phyloP scores from a whole-genome alignment of 2,888 invertebrate genomes.

The Pemphredon lugubris region DNA sequence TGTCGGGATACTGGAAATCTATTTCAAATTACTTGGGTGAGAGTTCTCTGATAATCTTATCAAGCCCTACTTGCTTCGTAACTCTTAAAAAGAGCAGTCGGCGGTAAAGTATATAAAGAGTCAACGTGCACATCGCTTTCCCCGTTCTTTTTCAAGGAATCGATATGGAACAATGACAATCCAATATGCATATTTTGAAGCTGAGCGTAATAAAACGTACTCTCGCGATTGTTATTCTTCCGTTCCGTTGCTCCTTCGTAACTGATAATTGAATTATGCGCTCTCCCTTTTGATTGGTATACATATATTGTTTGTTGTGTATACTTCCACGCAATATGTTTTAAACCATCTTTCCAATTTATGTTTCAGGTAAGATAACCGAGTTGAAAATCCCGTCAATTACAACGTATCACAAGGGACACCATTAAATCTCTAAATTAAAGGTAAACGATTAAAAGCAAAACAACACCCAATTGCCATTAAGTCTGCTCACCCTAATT shows the following conservation, averaged over 20 bases:
- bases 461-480: too few species aligned
- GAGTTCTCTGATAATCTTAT: conserved; percentile 51
- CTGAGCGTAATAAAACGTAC: too few species aligned
- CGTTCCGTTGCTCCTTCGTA: conserved; percentile 35
- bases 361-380: conserved; percentile 45
- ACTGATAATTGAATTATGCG: conserved; percentile 71
- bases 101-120: conserved; percentile 27
- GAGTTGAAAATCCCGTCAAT: not conserved
- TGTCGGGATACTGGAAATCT: conserved; percentile 32
- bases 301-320: too few species aligned
- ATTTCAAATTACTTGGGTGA: conserved; percentile 56
- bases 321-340: too few species aligned
- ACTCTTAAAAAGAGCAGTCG: conserved; percentile 17
- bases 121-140: conserved; percentile 24
- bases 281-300: too few species aligned
- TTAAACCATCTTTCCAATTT: conserved; percentile 9
- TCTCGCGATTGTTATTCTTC: not conserved
- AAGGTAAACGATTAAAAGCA: not conserved
- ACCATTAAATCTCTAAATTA: too few species aligned
- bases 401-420: too few species aligned
- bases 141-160: not conserved
- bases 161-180: conserved; percentile 26
- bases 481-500: too few species aligned
- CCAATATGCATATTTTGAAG: too few species aligned
- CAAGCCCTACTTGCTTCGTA: conserved; percentile 47